Base-by-base conservation (phyloP, 2,113 vertebrate species). In the Ptilonorhynchus violaceus region DNA sequence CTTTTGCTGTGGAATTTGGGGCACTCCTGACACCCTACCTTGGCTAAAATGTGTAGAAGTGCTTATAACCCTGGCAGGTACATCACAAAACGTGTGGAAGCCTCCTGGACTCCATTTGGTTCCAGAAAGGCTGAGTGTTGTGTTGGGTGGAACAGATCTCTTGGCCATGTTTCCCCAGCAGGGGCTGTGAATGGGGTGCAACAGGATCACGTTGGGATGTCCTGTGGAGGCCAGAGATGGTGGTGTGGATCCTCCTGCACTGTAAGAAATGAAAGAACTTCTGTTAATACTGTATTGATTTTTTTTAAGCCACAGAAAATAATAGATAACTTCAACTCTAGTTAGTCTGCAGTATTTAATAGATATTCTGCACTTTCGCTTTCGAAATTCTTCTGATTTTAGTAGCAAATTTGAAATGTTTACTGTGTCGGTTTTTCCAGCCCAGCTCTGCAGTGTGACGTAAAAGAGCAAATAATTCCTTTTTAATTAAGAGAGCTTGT, bases 141-240 rank as follows among this genome's bases (percentile, higher is more conserved):
- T 37, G 28, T 30, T 20, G 5, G 5, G 35, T 68, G 49, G 44
- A 68, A 28, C 78, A 64, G 22, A 58, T 62, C 13, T 50, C 33
- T 69, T 0, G 0, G 8, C 13, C 1, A 0, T 7, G 17, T 41
- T 85, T 79, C 44, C 49, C 49, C 35, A 62, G 12, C 37, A 46
- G 23, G 52, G 44, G 2, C 69, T 85, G 27, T 55, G 62, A 76
- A 16, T 2, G 0, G 6, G 7, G 5, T 59, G 12, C 68, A 31
- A 2, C 6, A 49, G 50, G 50, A 49, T 59, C 33, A 5, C 12
- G 8, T 6, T 85, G 60, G 33, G 47, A 67, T 88, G 59, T 30
- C 53, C 58, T 60, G 24, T 52, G 86, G 44, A 79, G 66, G 37
- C 49, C 14, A 2, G 2, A 25, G 23, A 63, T 42, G 42, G 25